Percentiles rank a stretch among this genome's conserved stretches.
Conservation (phyloP, 1,140 invertebrate genomes). For the Asbolus verrucosus region DNA sequence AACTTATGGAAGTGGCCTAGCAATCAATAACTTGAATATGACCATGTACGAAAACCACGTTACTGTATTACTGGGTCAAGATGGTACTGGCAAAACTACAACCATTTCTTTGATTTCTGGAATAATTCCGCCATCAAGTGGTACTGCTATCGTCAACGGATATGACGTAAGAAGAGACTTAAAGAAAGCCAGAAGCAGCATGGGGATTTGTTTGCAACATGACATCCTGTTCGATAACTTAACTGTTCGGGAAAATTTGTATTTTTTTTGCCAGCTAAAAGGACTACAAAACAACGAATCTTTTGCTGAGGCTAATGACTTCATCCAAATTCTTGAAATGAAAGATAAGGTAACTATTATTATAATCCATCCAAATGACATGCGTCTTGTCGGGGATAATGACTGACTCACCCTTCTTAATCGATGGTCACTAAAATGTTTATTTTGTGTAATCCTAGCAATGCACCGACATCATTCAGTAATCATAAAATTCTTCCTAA, state of each 20-base stretch:
- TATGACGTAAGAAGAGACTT: conserved; percentile 74
- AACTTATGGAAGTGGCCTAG: conserved; percentile 70
- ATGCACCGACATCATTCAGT: too few species aligned
- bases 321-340: conserved; percentile 71
- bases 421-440: too few species aligned
- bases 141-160: conserved; percentile 77
- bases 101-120: conserved; percentile 87
- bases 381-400: too few species aligned
- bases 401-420: too few species aligned
- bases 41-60: conserved; percentile 78
- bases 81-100: conserved; percentile 78
- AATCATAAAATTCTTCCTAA: too few species aligned
- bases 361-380: too few species aligned
- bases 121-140: conserved; percentile 73
- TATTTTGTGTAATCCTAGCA: too few species aligned
- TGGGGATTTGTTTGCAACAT: conserved; percentile 95
- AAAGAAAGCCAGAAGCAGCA: conserved; percentile 72
- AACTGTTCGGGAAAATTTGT: conserved; percentile 90
- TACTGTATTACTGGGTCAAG: conserved; percentile 82
- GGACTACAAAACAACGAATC: too few species aligned
- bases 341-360: conserved; percentile 68
- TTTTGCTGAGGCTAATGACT: too few species aligned
- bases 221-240: conserved; percentile 93
- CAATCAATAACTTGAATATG: conserved; percentile 68
- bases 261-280: conserved; percentile 85